A percentile compares a stretch with the other conserved stretches of the same genome.
These are phyloP conservation scores for Rhinopomastus cyanomelas DNA, from an alignment of 2,113 vertebrate genomes.

Conservation along the genomic window DNA sequence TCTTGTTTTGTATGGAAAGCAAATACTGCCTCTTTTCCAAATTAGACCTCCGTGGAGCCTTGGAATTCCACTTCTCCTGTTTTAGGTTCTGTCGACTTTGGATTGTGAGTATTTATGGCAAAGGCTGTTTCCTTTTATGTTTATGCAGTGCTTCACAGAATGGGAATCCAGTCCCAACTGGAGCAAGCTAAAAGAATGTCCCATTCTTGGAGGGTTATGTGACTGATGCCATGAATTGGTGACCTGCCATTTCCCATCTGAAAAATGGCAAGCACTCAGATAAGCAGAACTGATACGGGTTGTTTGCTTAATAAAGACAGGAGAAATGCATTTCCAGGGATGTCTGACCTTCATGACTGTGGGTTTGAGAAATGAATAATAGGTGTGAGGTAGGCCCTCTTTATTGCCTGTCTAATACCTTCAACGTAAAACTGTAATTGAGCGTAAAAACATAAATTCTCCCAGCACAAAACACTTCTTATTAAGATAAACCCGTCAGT, in stretches of 20 bases:
- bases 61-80: not conserved
- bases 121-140: not conserved
- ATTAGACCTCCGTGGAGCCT: not conserved
- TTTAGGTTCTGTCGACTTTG: not conserved
- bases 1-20: not conserved
- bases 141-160: not conserved
- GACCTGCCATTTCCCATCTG: not conserved
- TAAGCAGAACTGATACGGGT: slow-evolving; percentile 39
- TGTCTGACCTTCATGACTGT: not conserved
- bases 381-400: slow-evolving; percentile 1
- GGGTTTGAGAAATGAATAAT: slow-evolving; percentile 39
- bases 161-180: not conserved
- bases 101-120: not conserved
- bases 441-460: slow-evolving; percentile 56
- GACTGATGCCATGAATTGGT: too few species aligned
- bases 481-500: slow-evolving; percentile 55
- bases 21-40: not conserved
- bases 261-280: not conserved
- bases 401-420: slow-evolving; percentile 48
- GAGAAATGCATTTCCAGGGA: not conserved
- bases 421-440: slow-evolving; percentile 67
- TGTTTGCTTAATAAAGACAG: slow-evolving; percentile 23
- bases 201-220: not conserved
- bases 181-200: not conserved
- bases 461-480: slow-evolving; percentile 52